Evolutionary conservation across 2,888 invertebrate genomes (phyloP).

Genomic region (Drosophila bunnanda): DNA sequence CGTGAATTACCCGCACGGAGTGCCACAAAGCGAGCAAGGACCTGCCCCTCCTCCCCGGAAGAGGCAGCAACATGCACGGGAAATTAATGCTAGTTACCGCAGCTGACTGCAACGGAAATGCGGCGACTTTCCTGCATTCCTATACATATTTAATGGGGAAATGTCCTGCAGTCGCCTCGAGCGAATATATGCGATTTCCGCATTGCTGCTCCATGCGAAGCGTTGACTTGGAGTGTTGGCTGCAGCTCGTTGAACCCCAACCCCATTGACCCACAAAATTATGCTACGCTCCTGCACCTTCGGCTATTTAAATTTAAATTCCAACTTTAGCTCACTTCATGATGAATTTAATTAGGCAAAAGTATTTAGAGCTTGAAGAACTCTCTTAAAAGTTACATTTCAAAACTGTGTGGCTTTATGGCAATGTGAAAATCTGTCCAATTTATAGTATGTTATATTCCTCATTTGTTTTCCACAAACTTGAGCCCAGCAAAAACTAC

Average conservation of each 20-base stretch:
- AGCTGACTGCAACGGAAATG: conserved; percentile 49
- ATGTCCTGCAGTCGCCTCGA: conserved; percentile 50
- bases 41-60: background rate
- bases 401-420: background rate
- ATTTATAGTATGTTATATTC: background rate
- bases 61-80: conserved; percentile 30
- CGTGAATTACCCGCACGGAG: conserved; percentile 4
- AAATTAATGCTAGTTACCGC: conserved; percentile 43
- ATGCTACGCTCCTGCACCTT: conserved; percentile 37
- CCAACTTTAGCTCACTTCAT: too few species aligned
- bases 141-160: conserved; percentile 62
- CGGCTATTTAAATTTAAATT: background rate
- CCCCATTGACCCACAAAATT: conserved; percentile 66
- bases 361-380: background rate
- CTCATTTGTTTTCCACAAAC: background rate
- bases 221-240: conserved; percentile 33
- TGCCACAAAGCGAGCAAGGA: background rate
- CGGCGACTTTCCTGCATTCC: conserved; percentile 50
- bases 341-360: background rate
- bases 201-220: conserved; percentile 44
- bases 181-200: conserved; percentile 61
- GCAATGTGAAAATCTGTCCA: background rate
- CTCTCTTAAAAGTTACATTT: background rate
- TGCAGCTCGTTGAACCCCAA: conserved; percentile 38
- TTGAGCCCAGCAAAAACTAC: background rate